Evolutionary conservation across 1,140 invertebrate species (phyloP), one percentile per base, ranked within the genome.

Genomic region (Caenorhabditis remanei): DNA sequence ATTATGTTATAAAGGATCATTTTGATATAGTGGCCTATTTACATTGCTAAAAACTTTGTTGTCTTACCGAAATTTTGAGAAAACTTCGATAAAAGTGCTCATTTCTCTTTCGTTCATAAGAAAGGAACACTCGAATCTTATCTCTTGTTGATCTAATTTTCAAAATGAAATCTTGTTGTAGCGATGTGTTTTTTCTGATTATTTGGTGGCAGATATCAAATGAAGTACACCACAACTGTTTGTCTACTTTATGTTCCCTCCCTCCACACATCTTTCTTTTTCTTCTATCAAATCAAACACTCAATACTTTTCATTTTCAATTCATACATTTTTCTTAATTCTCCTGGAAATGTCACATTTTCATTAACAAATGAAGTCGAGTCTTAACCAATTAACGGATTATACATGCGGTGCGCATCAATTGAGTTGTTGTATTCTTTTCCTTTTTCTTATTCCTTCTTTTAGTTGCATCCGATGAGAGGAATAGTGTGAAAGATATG

Each of bases 221-320:
- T 79, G 32, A 79, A 79, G 71, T 79, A n/a, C n/a, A 50, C 21
- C 71, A 32, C 40, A 79, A 53, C n/a, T 79, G 40, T 79, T 79
- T 79, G 71, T 50, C 71, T 79, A 79, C 71, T 79, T 50, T 5
- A 79, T 79, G 46, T 79, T 79, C 46, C 46, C 40, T 24, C 11
- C 46, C 5, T 65, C 32, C 32, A 6, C 32, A 13, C 21, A 6
- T n/a, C n/a, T n/a, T 41, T 67, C 9, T 67, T 19, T 40, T 5
- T 14, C 46, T 46, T 46, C 21, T 50, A 79, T 50, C 43, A 79
- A n/a, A 79, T 79, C 71, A 79, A 79, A 79, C 46, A 79, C n/a
- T 63, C 61, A 32, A 58, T 58, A 21, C 56, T 58, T 32, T 63
- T 63, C 19, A 13, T 40, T 32, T 63, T 32, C 21, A 21, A 13